Evolutionary conservation across 2,797 vertebrate species (phyloP), one percentile per base, ranked within the genome.

Genomic region (Enteromius mattozi): DNA sequence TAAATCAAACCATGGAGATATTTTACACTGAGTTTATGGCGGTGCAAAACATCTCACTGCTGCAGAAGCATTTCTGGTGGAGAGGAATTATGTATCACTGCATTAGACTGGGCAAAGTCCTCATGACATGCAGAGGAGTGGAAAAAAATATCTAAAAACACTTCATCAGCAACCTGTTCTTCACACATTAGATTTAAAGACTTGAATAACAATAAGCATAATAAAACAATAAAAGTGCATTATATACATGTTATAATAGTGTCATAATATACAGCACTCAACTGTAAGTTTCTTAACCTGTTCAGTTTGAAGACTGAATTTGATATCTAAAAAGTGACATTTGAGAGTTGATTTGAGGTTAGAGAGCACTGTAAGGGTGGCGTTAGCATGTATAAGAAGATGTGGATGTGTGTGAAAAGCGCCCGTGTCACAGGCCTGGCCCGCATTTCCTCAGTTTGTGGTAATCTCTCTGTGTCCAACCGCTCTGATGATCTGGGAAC

Each of bases 381-480:
- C 2, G 2, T 59, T 17, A 45, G 17, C 37, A 12, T 72, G 17
- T n/a, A 49, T 9, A 35, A 75, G 30, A 27, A 79, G 61, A 16
- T 2, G 12, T 33, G 37, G 27, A 51, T 45, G 30, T 71, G 54
- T 78, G 45, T 76, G n/a, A 74, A 45, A 63, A 78, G 24, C 42
- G 21, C 49, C 24, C 10, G 7, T 74, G 80, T 83, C 78, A 45
- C 49, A 74, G 72, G 40, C 72, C 78, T 63, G 70, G 75, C 68
- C 70, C 14, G 45, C 75, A 61, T 30, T 47, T 83, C 71, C 78
- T 65, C 14, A 17, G 70, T 63, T 87, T 84, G 82, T 65, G 59
- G 65, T 91, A 92, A 91, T 92, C 90, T 89, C 86, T 89, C 84
- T 89, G 49, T 88, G 85, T 85, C 78, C 89, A 86, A 86, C 77